phyloP scores from a whole-genome alignment of 2,113 vertebrate genomes.

The Astatoreochromis straeleni region DNA sequence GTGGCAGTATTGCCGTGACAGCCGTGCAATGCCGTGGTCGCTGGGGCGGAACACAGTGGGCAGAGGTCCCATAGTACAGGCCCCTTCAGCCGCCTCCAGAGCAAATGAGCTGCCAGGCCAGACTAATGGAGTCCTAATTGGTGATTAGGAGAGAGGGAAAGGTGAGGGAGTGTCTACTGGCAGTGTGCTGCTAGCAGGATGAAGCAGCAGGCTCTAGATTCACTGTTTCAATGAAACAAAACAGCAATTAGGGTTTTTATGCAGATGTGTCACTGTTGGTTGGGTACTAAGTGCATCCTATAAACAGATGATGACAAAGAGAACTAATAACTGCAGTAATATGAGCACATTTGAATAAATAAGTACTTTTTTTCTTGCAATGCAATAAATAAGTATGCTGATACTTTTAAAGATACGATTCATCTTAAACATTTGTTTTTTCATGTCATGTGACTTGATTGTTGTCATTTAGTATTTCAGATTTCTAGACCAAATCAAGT shows the following conservation, averaged over 20 bases:
- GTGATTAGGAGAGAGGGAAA: constrained; percentile 87
- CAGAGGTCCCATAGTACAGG: constrained; percentile 81
- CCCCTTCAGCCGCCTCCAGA: constrained; percentile 77
- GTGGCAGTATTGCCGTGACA: constrained; percentile 71
- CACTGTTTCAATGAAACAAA: constrained; percentile 9
- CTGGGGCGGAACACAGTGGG: constrained; percentile 79
- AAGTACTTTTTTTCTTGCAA: background rate
- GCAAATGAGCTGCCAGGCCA: constrained; percentile 93
- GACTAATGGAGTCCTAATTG: constrained; percentile 99
- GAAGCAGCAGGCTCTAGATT: constrained; percentile 65
- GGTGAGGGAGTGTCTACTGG: constrained; percentile 61
- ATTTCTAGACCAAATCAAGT: background rate
- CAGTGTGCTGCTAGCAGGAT: constrained; percentile 35
- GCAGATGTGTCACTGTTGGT: constrained; percentile 19
- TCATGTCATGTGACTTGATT: background rate
- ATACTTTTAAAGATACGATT: background rate
- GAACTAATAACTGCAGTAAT: background rate
- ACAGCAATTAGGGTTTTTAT: constrained; percentile 15
- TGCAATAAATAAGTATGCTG: background rate
- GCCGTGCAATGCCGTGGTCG: constrained; percentile 67
- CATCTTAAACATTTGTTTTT: background rate
- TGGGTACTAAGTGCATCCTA: background rate
- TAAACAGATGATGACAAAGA: background rate
- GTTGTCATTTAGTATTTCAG: background rate
- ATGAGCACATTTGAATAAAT: background rate